phyloP scores from a whole-genome alignment of 1,140 invertebrate genomes.

The Physella acuta region DNA sequence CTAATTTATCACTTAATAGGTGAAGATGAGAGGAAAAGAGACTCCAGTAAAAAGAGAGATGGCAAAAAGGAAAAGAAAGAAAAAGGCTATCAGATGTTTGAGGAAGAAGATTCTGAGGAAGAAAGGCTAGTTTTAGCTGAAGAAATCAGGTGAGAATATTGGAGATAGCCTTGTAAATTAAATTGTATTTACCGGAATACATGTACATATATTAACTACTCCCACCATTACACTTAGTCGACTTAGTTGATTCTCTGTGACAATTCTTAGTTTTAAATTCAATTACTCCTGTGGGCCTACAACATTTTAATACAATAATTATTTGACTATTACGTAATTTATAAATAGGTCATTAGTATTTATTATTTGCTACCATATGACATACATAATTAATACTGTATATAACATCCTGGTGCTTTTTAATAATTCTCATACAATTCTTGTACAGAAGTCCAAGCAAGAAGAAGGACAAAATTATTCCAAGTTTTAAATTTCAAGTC shows the following conservation, averaged over 20 bases:
- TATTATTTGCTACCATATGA: too few species aligned
- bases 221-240: neutral
- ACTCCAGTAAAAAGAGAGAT: slow-evolving; percentile 44
- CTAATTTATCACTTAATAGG: slow-evolving; percentile 9
- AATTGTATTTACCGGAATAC: neutral
- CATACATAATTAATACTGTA: too few species aligned
- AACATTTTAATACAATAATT: too few species aligned
- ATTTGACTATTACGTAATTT: too few species aligned
- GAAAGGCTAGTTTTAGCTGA: slow-evolving; percentile 66
- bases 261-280: neutral
- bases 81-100: slow-evolving; percentile 80
- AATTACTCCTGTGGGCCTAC: too few species aligned
- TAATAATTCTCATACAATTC: slow-evolving; percentile 1
- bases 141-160: slow-evolving; percentile 76
- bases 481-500: slow-evolving; percentile 55
- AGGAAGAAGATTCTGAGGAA: slow-evolving; percentile 89
- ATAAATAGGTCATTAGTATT: too few species aligned
- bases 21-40: slow-evolving; percentile 33
- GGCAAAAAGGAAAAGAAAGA: slow-evolving; percentile 60
- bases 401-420: too few species aligned
- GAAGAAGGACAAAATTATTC: slow-evolving; percentile 66
- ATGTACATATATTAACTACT: neutral
- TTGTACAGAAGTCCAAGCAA: slow-evolving; percentile 81
- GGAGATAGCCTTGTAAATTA: slow-evolving; percentile 2
- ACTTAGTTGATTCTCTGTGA: neutral